Conservation (phyloP, 2,113 vertebrate species). For the Oncorhynchus gorbuscha region DNA sequence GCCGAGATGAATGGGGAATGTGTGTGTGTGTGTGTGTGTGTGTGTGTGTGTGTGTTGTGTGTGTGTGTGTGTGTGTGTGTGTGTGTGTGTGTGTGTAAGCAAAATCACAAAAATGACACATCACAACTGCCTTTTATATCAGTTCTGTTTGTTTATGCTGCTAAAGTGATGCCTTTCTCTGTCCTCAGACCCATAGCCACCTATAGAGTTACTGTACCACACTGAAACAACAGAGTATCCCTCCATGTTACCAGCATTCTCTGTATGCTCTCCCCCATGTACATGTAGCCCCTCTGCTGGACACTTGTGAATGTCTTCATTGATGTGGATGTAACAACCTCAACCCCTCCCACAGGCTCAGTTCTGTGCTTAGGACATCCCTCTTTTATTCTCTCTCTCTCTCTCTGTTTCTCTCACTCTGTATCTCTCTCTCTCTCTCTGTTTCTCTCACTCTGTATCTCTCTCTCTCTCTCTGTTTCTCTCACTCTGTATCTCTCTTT, state of each 20-base stretch:
- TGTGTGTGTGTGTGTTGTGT: not conserved
- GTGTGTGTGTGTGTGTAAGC: constrained; percentile 11
- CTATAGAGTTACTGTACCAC: no score
- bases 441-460: not conserved
- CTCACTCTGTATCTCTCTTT: not conserved
- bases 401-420: not conserved
- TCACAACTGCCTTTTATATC: not conserved
- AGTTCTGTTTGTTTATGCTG: not conserved
- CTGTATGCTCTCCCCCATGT: constrained; percentile 23
- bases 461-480: constrained; percentile 8
- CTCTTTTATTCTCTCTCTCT: not conserved
- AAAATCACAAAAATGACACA: not conserved
- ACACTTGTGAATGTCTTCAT: constrained; percentile 62
- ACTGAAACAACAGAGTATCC: not conserved
- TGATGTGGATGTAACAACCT: constrained; percentile 36
- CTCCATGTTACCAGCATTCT: constrained; percentile 42
- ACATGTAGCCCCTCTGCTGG: constrained; percentile 11
- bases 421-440: not conserved
- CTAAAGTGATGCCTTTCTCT: not conserved
- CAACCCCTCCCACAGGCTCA: constrained; percentile 27
- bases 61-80: not conserved
- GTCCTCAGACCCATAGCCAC: not conserved
- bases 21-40: not conserved
- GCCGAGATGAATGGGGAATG: not conserved
- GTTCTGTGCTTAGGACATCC: constrained; percentile 1